Evolutionary conservation across 2,797 vertebrate species (phyloP).

Genomic region (Phoebastria nigripes): DNA sequence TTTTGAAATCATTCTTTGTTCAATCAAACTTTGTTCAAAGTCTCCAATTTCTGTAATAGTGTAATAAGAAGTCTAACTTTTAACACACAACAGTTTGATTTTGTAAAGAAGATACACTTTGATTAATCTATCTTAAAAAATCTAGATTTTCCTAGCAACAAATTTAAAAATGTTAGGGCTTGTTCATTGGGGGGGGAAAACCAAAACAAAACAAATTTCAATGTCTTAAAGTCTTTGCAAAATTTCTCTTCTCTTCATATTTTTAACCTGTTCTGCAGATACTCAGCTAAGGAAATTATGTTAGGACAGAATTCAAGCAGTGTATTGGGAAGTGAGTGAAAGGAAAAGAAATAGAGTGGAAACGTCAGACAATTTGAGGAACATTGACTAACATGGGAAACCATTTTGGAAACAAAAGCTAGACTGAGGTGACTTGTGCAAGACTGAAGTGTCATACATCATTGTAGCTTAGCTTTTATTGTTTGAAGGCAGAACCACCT

Average conservation of each 20-base stretch:
- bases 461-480: not conserved
- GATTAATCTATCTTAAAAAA: not conserved
- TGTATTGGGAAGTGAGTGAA: not conserved
- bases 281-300: not conserved
- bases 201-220: not conserved
- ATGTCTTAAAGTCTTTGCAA: not conserved
- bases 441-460: rapidly evolving
- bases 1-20: not conserved
- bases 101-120: not conserved
- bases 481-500: not conserved
- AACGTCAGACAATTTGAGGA: not conserved
- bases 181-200: rapidly evolving
- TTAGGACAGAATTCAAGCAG: not conserved
- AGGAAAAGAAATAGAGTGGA: not conserved
- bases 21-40: not conserved
- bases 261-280: not conserved
- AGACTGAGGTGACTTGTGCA: not conserved
- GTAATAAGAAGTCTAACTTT: not conserved
- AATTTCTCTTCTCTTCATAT: not conserved
- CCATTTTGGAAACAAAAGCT: not conserved
- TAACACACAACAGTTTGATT: not conserved
- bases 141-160: not conserved
- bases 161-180: not conserved
- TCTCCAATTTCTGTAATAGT: not conserved
- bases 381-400: not conserved